Base-by-base conservation (phyloP, 2,113 vertebrate species). In the Microcebus tavaratra region DNA sequence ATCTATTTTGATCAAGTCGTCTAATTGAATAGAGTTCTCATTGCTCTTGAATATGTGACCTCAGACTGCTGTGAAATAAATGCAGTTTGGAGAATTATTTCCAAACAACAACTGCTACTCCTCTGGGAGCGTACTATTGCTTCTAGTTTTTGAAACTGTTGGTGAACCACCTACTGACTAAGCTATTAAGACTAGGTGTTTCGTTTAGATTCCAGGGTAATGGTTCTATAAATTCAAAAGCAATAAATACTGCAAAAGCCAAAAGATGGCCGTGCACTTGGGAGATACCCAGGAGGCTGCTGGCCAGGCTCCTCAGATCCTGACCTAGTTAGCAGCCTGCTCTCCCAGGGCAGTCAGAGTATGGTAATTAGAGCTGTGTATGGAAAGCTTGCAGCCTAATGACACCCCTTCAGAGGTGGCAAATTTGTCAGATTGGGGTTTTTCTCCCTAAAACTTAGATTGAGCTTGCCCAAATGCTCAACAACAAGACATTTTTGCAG, bases 1-100 rank as follows among this genome's bases (percentile, higher is more conserved):
- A 98, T 98, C 97, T 98, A 98, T 98, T 98, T 98, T 98, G 98
- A 99, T 98, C 93, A 17, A 98, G 95, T 98, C 98, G 98, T 98
- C 98, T 99, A 98, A 98, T 98, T 98, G 98, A 98, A 98, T 97
- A 96, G 95, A 97, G 88, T 96, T 98, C 98, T 97, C 94, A 91
- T 97, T 98, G 98, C 97, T 98, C 97, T 98, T 98, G 98, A 83
- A 96, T 98, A 97, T 72, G 91, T 98, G 98, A 98, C 98, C 97
- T 98, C 97, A 97, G 92, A 97, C 85, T 31, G 86, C 97, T 97
- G 94, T 94, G 97, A 98, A 98, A 98, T 97, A 98, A 98, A 98
- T 98, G 98, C 85, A 97, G 97, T 98, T 98, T 97, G 95, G 91
- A 97, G 97, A 97, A 98, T 98, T 98, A 97, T 98, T 98, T 98